phyloP scores from a whole-genome alignment of 2,797 vertebrate species.

The Otolemur crassicaudatus region DNA sequence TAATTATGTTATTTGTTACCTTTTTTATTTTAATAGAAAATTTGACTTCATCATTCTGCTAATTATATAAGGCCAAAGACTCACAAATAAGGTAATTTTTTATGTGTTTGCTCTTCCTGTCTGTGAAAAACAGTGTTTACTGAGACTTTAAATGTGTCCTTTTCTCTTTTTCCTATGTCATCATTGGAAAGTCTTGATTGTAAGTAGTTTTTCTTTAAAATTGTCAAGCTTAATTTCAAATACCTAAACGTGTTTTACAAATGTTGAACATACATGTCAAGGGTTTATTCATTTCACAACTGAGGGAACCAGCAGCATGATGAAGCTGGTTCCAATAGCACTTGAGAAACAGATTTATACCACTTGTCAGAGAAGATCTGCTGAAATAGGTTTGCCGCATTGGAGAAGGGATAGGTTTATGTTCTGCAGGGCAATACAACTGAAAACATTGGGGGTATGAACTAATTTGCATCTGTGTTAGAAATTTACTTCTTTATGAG shows the following conservation, averaged over 20 bases:
- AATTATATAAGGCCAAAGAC: background rate
- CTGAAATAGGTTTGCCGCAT: background rate
- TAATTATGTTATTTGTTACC: background rate
- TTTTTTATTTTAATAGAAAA: background rate
- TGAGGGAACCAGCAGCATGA: background rate
- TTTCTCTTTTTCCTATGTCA: background rate
- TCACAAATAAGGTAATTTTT: background rate
- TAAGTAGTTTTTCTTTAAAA: background rate
- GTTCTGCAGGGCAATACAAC: background rate
- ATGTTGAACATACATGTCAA: background rate
- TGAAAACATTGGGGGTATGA: background rate
- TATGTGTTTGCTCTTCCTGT: background rate
- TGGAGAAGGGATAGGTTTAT: background rate
- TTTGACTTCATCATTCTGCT: background rate
- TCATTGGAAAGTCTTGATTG: background rate
- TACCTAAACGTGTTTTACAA: background rate
- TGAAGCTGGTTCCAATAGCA: background rate
- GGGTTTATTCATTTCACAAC: constrained; percentile 32
- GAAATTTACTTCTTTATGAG: background rate
- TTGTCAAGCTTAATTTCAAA: constrained; percentile 20
- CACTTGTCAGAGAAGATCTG: background rate
- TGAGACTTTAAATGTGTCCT: background rate
- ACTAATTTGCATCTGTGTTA: background rate
- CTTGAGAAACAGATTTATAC: background rate
- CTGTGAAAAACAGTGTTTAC: background rate